Percentiles rank a stretch among this genome's conserved stretches.
Evolutionary conservation across 2,113 vertebrate genomes (phyloP).

Genomic region (Callionymus lyra): DNA sequence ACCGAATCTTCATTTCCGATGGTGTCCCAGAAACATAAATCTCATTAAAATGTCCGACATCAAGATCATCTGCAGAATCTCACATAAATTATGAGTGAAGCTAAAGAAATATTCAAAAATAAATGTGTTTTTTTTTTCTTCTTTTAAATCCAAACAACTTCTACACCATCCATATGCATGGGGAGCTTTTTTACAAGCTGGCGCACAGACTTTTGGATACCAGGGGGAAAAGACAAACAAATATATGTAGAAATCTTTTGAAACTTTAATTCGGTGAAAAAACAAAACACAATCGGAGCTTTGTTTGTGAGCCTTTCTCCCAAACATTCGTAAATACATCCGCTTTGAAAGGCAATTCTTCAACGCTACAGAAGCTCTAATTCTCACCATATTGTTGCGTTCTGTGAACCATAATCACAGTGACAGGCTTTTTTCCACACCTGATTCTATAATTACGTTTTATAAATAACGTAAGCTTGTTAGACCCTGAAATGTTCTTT

Average conservation of each 20-base stretch:
- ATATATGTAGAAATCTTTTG: conserved; percentile 30
- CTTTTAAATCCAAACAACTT: conserved; percentile 59
- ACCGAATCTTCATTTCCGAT: conserved; percentile 62
- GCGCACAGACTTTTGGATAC: conserved; percentile 27
- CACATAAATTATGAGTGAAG: conserved; percentile 60
- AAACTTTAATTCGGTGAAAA: conserved; percentile 49
- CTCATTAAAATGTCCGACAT: conserved; percentile 72
- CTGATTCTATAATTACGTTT: conserved; percentile 30
- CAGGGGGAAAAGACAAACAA: conserved; percentile 36
- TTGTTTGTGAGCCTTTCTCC: no score
- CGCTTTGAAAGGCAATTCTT: no score
- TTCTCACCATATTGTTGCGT: no score
- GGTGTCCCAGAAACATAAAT: conserved; percentile 74
- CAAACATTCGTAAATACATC: no score
- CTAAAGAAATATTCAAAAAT: conserved; percentile 65
- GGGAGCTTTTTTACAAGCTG: conserved; percentile 27
- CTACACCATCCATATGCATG: conserved; percentile 64
- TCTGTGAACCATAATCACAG: conserved; percentile 1
- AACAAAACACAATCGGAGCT: conserved; percentile 21
- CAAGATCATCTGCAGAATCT: conserved; percentile 66
- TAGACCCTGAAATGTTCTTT: conserved; percentile 39
- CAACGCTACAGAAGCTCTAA: no score
- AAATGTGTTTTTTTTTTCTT: no score
- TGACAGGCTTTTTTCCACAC: conserved; percentile 15
- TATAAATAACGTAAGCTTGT: conserved; percentile 41